Conservation (phyloP, 2,888 invertebrate species). For the Gymnosoma rotundatum region DNA sequence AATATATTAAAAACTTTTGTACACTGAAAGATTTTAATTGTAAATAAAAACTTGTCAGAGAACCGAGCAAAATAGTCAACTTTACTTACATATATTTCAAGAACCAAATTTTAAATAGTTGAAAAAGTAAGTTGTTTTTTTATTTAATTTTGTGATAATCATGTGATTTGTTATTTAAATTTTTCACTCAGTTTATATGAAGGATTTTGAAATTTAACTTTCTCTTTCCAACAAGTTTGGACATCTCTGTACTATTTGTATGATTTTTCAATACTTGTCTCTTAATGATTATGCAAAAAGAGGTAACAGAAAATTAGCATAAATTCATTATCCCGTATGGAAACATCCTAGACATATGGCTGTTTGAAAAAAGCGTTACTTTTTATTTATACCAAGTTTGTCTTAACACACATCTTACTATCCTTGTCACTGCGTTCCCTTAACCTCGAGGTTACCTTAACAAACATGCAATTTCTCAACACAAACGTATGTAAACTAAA, state of each 20-base stretch:
- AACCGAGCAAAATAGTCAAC: too few species aligned
- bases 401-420: conserved; percentile 44
- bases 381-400: conserved; percentile 46
- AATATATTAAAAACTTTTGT: too few species aligned
- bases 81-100: too few species aligned
- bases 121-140: too few species aligned
- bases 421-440: conserved; percentile 42
- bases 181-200: not conserved
- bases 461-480: conserved; percentile 66
- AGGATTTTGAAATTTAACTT: too few species aligned
- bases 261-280: conserved; percentile 44
- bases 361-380: conserved; percentile 56
- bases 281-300: conserved; percentile 63
- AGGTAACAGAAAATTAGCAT: conserved; percentile 61
- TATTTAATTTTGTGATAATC: too few species aligned
- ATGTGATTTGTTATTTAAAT: too few species aligned
- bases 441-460: conserved; percentile 49
- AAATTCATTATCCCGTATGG: conserved; percentile 65
- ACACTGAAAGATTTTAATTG: too few species aligned
- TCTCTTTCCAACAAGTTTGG: conserved; percentile 4
- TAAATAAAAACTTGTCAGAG: too few species aligned
- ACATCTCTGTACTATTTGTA: conserved; percentile 16
- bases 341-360: conserved; percentile 64
- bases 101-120: too few species aligned
- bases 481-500: conserved; percentile 27